Evolutionary conservation across 2,797 vertebrate species (phyloP).

Genomic region (Natrix natrix): DNA sequence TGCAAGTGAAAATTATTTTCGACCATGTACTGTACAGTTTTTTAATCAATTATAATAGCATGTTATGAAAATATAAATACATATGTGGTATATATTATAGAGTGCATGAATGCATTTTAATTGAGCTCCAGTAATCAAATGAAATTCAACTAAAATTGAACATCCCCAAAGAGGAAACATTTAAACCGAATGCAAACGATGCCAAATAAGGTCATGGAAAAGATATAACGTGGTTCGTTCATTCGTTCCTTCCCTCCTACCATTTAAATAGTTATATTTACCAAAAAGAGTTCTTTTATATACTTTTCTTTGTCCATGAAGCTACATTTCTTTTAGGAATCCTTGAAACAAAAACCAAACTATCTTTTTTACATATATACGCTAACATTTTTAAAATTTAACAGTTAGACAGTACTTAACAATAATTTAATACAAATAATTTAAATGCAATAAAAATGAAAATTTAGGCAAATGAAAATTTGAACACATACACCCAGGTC

Average conservation of each 20-base stretch:
- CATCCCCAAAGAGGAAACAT: neutral
- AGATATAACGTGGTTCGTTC: neutral
- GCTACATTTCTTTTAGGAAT: constrained; percentile 52
- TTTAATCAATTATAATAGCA: neutral
- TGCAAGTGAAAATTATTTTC: constrained; percentile 24
- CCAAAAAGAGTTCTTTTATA: constrained; percentile 44
- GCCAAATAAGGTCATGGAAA: neutral
- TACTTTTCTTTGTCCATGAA: constrained; percentile 50
- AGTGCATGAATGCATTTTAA: constrained; percentile 49
- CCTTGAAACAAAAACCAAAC: constrained; percentile 42
- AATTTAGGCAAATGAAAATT: neutral
- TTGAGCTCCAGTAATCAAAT: constrained; percentile 41
- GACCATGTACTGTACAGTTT: constrained; percentile 28
- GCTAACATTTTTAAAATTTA: neutral
- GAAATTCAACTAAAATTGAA: neutral
- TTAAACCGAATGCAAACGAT: neutral
- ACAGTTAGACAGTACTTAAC: neutral
- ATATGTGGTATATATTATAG: constrained; percentile 21
- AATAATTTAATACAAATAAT: neutral
- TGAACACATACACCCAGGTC: neutral
- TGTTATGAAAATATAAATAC: constrained; percentile 2
- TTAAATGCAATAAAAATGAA: neutral
- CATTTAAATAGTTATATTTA: constrained; percentile 35
- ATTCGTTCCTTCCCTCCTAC: neutral
- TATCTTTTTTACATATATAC: neutral